Base-by-base conservation (phyloP, 2,888 invertebrate genomes). In the Hemithea aestivaria region DNA sequence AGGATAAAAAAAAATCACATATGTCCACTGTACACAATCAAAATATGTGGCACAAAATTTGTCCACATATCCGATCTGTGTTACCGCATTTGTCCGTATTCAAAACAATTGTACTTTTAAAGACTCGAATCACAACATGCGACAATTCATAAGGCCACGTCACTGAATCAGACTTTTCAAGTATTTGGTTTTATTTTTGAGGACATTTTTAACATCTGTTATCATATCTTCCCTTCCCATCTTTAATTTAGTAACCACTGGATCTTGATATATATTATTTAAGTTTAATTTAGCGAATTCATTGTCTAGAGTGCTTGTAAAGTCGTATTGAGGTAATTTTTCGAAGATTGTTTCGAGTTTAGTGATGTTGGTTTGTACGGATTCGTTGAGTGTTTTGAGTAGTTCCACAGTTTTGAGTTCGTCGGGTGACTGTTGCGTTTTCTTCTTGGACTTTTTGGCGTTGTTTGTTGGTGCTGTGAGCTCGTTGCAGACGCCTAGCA, bases 391-490 rank as follows among this genome's bases (percentile, higher is more conserved):
- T 43, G 67, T 55, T 54, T 66, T 66, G 10, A 87, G 57, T 1
- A 73, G 51, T 44, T 78, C 67, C 0, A 63, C 44, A 0, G 78
- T 81, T 48, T 79, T 66, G 1, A 78, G 52, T 25, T 87, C 85
- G 44, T 87, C 87, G 0, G 82, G 80, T 0, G 85, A 83, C 1
- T 83, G 77, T 39, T 70, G 82, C 1, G 72, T 61, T 34, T 90
- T 91, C 70, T 90, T 90, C 57, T 90, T 91, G 1, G 87, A 81
- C 55, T 90, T 91, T 58, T 89, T 90, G 22, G 76, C 57, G 66
- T 77, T 79, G 29, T 77, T 79, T 28, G 88, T 56, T 26, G 89
- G 88, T 25, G 87, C 77, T 11, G 82, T 66, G 10, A 90, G 48
- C 39, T 90, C 89, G 59, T 82, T 79, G 69, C 88, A 89, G 1